A percentile compares a stretch with the other conserved stretches of the same genome.
Conservation (phyloP, 2,113 vertebrate genomes). For the Tonatia bakeri region DNA sequence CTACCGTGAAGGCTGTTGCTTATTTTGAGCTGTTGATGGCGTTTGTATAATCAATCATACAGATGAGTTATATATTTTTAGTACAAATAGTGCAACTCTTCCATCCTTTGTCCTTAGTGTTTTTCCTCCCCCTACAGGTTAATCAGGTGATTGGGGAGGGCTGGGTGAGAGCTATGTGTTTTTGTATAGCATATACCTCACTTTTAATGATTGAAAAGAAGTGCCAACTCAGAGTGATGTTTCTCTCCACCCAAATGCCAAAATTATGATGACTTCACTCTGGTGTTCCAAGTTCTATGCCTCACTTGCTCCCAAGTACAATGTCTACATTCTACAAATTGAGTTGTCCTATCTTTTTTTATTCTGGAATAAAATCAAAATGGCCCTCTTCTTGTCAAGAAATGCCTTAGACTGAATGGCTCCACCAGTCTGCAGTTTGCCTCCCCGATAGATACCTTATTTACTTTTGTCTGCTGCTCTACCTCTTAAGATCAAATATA, state of each 20-base stretch:
- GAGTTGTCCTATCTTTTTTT: background rate
- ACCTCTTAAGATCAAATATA: background rate
- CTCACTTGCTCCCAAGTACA: background rate
- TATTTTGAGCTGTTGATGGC: background rate
- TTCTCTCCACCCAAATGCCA: background rate
- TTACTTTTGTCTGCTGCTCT: background rate
- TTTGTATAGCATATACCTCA: accelerated
- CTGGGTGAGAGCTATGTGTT: background rate
- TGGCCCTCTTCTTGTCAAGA: background rate
- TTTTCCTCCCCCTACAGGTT: background rate
- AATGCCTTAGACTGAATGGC: background rate
- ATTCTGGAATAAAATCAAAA: background rate
- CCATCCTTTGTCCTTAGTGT: background rate
- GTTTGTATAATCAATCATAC: background rate
- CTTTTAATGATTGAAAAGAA: background rate
- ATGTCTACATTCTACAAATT: background rate
- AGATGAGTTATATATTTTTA: background rate
- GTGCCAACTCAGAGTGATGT: background rate
- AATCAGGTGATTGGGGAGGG: background rate
- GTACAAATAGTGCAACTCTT: background rate
- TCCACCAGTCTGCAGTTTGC: background rate
- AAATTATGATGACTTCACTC: background rate
- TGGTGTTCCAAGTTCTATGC: background rate
- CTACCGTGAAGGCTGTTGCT: background rate
- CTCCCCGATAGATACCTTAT: no score